phyloP scores from a whole-genome alignment of 2,797 vertebrate genomes.

The Erethizon dorsatum region DNA sequence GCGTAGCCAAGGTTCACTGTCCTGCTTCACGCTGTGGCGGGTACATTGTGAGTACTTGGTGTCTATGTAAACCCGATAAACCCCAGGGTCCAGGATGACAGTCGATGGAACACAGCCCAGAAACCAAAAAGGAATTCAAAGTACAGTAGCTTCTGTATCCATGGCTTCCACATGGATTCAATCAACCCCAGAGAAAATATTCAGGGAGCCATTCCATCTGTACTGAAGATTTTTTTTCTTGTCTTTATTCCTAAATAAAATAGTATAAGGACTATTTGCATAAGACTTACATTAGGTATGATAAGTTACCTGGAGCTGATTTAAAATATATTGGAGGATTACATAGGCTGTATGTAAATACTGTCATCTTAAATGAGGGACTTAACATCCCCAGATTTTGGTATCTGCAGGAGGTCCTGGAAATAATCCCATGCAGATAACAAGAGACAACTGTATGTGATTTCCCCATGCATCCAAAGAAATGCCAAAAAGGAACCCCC shows the following conservation, averaged over 20 bases:
- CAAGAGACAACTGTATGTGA: background rate
- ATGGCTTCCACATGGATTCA: background rate
- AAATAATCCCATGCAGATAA: no score
- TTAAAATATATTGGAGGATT: background rate
- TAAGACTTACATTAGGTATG: background rate
- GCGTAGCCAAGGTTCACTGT: no score
- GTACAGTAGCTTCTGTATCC: background rate
- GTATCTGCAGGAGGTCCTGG: background rate
- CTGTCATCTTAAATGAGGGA: background rate
- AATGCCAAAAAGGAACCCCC: background rate
- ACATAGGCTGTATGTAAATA: background rate
- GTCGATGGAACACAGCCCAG: background rate
- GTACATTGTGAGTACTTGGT: background rate
- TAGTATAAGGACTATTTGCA: background rate
- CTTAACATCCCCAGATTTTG: background rate
- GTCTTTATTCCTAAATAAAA: background rate
- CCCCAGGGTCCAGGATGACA: background rate
- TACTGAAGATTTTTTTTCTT: background rate
- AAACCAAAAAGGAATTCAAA: conserved; percentile 26
- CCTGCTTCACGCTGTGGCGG: background rate
- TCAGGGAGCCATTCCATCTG: background rate
- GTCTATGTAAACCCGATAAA: background rate
- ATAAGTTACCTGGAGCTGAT: background rate
- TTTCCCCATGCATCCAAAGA: background rate
- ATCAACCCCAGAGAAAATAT: background rate